These are phyloP conservation scores for Delia radicum DNA, from an alignment of 1,140 invertebrate species.

Conservation along the genomic window DNA sequence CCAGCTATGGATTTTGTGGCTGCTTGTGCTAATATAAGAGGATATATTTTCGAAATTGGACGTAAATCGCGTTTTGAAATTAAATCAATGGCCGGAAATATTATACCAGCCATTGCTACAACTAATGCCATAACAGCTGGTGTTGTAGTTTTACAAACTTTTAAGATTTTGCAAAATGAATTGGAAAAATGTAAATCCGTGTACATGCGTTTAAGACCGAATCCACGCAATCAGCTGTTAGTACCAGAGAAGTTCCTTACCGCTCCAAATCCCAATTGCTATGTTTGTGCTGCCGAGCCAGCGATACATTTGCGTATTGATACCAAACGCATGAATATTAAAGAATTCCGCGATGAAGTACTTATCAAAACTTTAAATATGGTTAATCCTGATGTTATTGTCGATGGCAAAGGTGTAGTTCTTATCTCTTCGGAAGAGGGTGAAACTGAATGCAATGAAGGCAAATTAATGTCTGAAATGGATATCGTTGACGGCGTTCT, in stretches of 20 bases:
- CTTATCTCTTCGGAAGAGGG: conserved; percentile 92
- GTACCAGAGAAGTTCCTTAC: conserved; percentile 70
- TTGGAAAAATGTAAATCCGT: conserved; percentile 74
- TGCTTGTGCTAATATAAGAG: conserved; percentile 89
- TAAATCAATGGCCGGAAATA: conserved; percentile 98
- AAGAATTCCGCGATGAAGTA: conserved; percentile 80
- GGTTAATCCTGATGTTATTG: conserved; percentile 90
- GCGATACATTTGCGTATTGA: conserved; percentile 76
- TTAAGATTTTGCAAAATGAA: conserved; percentile 75
- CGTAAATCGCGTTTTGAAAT: conserved; percentile 90
- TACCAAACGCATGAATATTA: conserved; percentile 77
- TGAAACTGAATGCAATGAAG: conserved; percentile 83
- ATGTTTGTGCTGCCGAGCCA: conserved; percentile 84
- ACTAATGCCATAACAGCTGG: conserved; percentile 98
- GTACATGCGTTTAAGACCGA: conserved; percentile 70
- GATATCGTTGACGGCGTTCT: conserved; percentile 84
- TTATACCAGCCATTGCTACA: conserved; percentile 98
- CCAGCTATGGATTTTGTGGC: conserved; percentile 95
- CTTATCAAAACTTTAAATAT: conserved; percentile 86
- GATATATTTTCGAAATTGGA: conserved; percentile 87
- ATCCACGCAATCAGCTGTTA: conserved; percentile 67
- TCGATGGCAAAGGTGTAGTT: conserved; percentile 79
- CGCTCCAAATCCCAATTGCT: conserved; percentile 75
- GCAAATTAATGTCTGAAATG: conserved; percentile 76
- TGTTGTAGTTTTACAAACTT: conserved; percentile 84